phyloP scores from a whole-genome alignment of 2,888 invertebrate genomes.

The Eucera pruinosa region DNA sequence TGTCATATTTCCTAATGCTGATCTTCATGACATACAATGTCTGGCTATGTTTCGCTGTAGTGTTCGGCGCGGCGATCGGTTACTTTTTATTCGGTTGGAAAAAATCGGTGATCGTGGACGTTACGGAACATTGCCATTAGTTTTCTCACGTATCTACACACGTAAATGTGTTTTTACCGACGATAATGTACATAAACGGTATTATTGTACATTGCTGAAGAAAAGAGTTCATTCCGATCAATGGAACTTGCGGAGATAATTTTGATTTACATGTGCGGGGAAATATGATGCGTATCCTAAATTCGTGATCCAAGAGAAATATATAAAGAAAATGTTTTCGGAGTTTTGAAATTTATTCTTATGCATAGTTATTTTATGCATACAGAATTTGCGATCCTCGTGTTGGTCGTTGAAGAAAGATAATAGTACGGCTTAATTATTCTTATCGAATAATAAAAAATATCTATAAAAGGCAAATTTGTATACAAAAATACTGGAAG shows the following conservation, averaged over 20 bases:
- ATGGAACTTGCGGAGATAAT: slow-evolving; percentile 24
- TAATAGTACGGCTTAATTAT: slow-evolving; percentile 33
- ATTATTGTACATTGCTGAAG: slow-evolving; percentile 42
- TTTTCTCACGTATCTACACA: too few relatives aligned
- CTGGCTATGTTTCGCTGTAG: slow-evolving; percentile 96
- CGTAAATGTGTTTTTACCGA: too few relatives aligned
- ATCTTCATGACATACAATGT: slow-evolving; percentile 99
- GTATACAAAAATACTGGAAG: slow-evolving; percentile 58
- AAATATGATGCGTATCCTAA: slow-evolving; percentile 36
- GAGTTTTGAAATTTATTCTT: slow-evolving; percentile 41
- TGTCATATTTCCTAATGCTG: slow-evolving; percentile 97
- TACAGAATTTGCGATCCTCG: slow-evolving; percentile 27
- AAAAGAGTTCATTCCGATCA: slow-evolving; percentile 33
- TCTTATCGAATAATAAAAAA: slow-evolving; percentile 41
- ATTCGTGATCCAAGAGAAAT: slow-evolving; percentile 50
- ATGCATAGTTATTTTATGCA: slow-evolving; percentile 54
- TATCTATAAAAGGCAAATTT: slow-evolving; percentile 44
- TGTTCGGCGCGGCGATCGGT: slow-evolving; percentile 94
- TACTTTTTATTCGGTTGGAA: slow-evolving; percentile 99
- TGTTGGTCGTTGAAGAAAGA: slow-evolving; percentile 25
- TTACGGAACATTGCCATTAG: slow-evolving; percentile 97
- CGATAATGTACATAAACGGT: slow-evolving; percentile 39
- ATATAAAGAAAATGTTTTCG: slow-evolving; percentile 19
- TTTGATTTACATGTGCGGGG: slow-evolving; percentile 20
- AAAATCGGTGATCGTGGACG: slow-evolving; percentile 96